Conservation (phyloP, 2,888 invertebrate genomes). For the Dusona sp. region DNA sequence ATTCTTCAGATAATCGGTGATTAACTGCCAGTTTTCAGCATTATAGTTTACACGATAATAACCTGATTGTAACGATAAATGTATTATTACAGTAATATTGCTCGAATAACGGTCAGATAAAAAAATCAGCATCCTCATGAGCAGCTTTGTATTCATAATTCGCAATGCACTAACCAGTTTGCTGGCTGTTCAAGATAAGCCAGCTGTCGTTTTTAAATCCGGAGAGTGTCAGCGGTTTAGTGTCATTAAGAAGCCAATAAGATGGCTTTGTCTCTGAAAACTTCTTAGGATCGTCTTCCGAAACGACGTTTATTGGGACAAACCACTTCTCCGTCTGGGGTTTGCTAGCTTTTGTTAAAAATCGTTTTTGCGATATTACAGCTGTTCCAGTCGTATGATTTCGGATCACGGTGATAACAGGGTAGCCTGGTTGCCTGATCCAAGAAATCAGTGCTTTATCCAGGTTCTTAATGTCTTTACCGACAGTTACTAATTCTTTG, state of each 20-base stretch:
- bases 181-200: slow-evolving; percentile 88
- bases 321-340: slow-evolving; percentile 72
- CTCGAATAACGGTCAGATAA: background rate
- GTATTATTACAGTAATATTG: background rate
- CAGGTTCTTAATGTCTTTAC: slow-evolving; percentile 76
- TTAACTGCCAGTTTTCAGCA: slow-evolving; percentile 80
- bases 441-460: slow-evolving; percentile 85
- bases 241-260: slow-evolving; percentile 85
- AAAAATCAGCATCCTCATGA: background rate
- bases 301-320: slow-evolving; percentile 79
- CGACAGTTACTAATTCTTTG: background rate
- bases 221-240: slow-evolving; percentile 77
- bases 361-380: slow-evolving; percentile 84
- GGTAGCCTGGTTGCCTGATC: slow-evolving; percentile 89
- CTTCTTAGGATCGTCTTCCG: slow-evolving; percentile 69
- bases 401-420: slow-evolving; percentile 87
- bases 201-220: slow-evolving; percentile 85
- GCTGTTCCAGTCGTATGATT: slow-evolving; percentile 84
- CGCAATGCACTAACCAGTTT: slow-evolving; percentile 85
- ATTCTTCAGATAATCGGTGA: slow-evolving; percentile 72
- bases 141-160: background rate
- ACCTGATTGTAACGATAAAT: slow-evolving; percentile 71
- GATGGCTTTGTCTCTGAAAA: slow-evolving; percentile 86
- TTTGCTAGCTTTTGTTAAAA: slow-evolving; percentile 51
- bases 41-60: slow-evolving; percentile 84